Evolutionary conservation across 2,113 vertebrate genomes (phyloP).

Genomic region (Neotoma lepida): DNA sequence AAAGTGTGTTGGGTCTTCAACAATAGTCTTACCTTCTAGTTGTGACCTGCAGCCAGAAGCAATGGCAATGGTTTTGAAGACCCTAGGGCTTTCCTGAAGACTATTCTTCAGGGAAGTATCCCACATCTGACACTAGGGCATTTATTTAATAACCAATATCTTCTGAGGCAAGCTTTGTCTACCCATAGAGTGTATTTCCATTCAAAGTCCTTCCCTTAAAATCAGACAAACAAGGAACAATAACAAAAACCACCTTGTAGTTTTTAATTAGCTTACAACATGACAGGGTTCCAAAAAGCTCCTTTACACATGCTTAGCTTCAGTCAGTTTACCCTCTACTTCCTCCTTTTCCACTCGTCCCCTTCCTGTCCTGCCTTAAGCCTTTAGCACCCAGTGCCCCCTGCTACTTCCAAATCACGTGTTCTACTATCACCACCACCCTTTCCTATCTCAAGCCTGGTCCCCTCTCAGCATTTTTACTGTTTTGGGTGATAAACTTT

Average conservation of each 20-base stretch:
- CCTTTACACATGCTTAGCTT: too few species aligned
- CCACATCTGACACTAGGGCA: too few species aligned
- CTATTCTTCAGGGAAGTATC: too few species aligned
- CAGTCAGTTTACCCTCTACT: too few species aligned
- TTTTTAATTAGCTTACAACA: too few species aligned
- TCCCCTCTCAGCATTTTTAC: not conserved
- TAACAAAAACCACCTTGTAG: not conserved
- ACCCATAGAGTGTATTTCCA: too few species aligned
- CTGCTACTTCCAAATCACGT: not conserved
- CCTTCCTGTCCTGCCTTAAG: not conserved
- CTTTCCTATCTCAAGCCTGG: not conserved
- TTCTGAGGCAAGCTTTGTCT: not conserved
- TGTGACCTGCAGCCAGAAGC: not conserved
- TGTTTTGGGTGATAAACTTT: not conserved
- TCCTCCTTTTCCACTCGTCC: not conserved
- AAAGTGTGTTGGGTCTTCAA: not conserved
- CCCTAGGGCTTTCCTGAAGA: too few species aligned
- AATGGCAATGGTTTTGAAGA: not conserved
- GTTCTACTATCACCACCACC: not conserved
- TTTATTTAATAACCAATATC: not conserved
- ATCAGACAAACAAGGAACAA: not conserved
- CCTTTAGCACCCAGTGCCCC: not conserved
- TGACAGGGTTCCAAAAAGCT: not conserved
- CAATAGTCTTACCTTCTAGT: not conserved
- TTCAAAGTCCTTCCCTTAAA: not conserved